Base-by-base conservation (phyloP, 2,113 vertebrate species). In the Erythrocercus mccallii region DNA sequence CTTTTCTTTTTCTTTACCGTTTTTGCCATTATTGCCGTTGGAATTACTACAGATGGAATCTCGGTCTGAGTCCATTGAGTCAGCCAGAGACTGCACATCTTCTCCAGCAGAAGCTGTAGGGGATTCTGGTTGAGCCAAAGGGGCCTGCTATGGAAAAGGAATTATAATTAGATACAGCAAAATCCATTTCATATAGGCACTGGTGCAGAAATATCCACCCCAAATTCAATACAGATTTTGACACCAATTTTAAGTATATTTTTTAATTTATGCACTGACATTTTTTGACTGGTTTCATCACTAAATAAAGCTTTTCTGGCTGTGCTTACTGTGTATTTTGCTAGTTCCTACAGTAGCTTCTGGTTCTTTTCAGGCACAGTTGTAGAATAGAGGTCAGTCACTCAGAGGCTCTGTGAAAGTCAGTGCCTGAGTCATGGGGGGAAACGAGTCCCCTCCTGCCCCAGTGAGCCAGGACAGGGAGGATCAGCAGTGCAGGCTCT, bases 1-100 rank as follows among this genome's bases (percentile, higher is more conserved):
- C 92, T 99, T 99, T 60, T 99, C 99, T 86, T 99, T 99, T 50
- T 99, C 98, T 90, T 98, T 99, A 88, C 98, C 81, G 35, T 97
- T 97, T 98, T 99, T 99, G 90, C 98, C 98, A 2, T 98, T 98
- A 97, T 99, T 99, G 98, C 99, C 98, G 28, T 99, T 99, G 61
- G 99, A 99, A 95, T 99, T 99, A 98, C 99, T 99, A 97, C 99
- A 99, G 92, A 99, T 98, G 47, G 99, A 99, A 93, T 99, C 99
- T 15, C 99, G 98, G 97, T 99, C 99, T 0, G 99, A 99, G 97
- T 99, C 99, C 97, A 99, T 98, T 35, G 99, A 99, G 95, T 99
- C 99, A 17, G 99, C 99, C 79, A 99, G 98, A 87, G 99, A 99
- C 98, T 99, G 99, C 84, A 99, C 99, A 2, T 99, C 99, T 96